These are phyloP conservation scores for Epizoanthus rinbou DNA, from an alignment of 92 coral and sea anemone genomes.

Conservation along the genomic window DNA sequence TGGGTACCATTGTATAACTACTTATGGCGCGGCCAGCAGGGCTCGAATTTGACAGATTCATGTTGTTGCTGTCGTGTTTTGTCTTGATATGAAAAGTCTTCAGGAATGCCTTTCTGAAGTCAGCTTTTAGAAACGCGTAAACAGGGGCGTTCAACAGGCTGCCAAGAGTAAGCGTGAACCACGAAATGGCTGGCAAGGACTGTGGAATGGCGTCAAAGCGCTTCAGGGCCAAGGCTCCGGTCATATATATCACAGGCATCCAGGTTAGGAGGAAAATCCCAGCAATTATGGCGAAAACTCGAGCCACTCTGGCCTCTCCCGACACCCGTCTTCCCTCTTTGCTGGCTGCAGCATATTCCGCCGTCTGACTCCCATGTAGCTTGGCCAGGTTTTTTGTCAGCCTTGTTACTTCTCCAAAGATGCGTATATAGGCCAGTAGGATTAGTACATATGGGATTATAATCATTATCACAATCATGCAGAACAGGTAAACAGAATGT, in stretches of 20 bases:
- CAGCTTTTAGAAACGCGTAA: constrained; percentile 80
- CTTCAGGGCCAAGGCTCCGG: constrained; percentile 66
- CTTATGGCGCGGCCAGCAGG: constrained; percentile 5
- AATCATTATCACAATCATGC: constrained; percentile 66
- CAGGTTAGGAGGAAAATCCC: constrained; percentile 76
- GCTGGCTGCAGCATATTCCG: constrained; percentile 54
- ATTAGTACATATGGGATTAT: constrained; percentile 73
- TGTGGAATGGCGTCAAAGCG: constrained; percentile 54
- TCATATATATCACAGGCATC: constrained; percentile 85
- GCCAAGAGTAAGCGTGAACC: constrained; percentile 81
- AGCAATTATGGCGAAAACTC: constrained; percentile 81
- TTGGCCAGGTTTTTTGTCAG: constrained; percentile 66
- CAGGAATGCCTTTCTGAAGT: constrained; percentile 68
- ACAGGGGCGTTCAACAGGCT: constrained; percentile 73
- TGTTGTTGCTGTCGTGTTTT: not conserved
- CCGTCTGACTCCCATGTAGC: constrained; percentile 36
- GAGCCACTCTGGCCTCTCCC: constrained; percentile 78
- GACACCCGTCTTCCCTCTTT: constrained; percentile 76
- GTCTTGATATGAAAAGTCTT: constrained; percentile 27
- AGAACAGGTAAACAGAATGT: constrained; percentile 55
- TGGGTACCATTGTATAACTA: constrained; percentile 8
- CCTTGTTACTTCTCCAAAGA: constrained; percentile 78
- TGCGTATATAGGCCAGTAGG: constrained; percentile 72
- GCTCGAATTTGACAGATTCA: not conserved
- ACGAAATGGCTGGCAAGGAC: constrained; percentile 56